Evolutionary conservation across 2,797 vertebrate genomes (phyloP), one percentile per base, ranked within the genome.

Genomic region (Eleutherodactylus coqui): DNA sequence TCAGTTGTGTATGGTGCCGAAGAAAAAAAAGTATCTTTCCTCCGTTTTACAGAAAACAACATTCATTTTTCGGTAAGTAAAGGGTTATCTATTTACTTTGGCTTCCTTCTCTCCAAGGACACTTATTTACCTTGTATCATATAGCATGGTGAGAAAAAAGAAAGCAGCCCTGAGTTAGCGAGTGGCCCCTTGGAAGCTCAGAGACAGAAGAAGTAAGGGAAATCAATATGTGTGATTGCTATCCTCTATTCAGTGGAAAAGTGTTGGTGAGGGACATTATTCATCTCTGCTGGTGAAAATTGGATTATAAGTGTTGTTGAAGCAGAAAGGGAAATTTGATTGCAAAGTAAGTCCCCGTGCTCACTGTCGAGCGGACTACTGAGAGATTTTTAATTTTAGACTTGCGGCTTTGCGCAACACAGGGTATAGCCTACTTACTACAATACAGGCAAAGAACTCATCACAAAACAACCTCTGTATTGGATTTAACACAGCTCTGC

Each of bases 191-290:
- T 16, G 87, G 79, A 90, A 55, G 6, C 82, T 64, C 0, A 53
- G 86, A 45, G 45, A 82, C 75, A 69, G 3, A 83, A 79, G 62
- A 72, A 87, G 75, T 90, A 41, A 89, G 84, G 88, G 88, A 91
- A 91, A 92, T 90, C 91, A 73, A 80, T 91, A 79, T 1, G 0
- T 88, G 87, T 83, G 90, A 85, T 88, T 90, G 87, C 87, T 91
- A 89, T 88, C 90, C 89, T 88, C 82, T 82, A 82, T 89, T 77
- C 78, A 32, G 88, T 87, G 79, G 64, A 82, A 90, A 87, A 16
- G n/a, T 77, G 87, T 27, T 75, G 90, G 88, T 87, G 83, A 91
- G 86, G 89, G 79, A 88, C 87, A 79, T 87, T 89, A 90, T 89
- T 90, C 89, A 89, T 87, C 88, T 89, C 88, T 49, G 82, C 86